Base-by-base conservation (phyloP, 1,140 invertebrate genomes). In the Cydia splendana region DNA sequence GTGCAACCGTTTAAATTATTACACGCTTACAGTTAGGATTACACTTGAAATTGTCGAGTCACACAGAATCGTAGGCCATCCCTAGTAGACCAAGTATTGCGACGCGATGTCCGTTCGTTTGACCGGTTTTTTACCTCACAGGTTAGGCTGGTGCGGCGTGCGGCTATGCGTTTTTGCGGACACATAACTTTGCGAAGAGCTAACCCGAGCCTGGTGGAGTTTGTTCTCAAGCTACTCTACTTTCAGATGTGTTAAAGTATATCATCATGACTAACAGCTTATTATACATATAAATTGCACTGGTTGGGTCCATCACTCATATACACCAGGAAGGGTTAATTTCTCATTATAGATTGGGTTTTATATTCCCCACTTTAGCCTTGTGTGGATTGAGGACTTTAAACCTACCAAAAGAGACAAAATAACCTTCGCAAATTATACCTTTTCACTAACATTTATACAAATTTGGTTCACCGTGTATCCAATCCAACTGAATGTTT, bases 41-140 rank as follows among this genome's bases (percentile, higher is more conserved):
- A 62, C 18, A 24, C 7, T 42, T 62, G 57, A 62, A 9, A 62
- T 62, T 62, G 38, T 10, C 9, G 9, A 18, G 10, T 65, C 4
- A 13, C 3, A 30, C 18, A 28, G 5, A 65, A 18, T 24, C 20
- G 62, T 65, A 28, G 24, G 62, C 3, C 28, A 28, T 15, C 62
- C 9, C 62, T 30, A 65, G 28, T 13, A 28, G 24, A 12, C 20
- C 4, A 24, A 28, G 28, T 28, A 18, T 62, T 62, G n/a, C 20
- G 2, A 9, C 57, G 7, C 20, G 20, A 65, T n/a, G 57, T 62
- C 57, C 20, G 57, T 62, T 24, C 7, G 20, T 62, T 62, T 62
- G 57, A 24, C 57, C 57, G 57, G 57, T 62, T 62, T 62, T 53
- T 62, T 62, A 62, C 57, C 15, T 4, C 53, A 57, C 53, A 20